Percentiles rank a stretch among this genome's conserved stretches.
phyloP scores from a whole-genome alignment of 2,113 vertebrate species.

The Tachysurus fulvidraco region DNA sequence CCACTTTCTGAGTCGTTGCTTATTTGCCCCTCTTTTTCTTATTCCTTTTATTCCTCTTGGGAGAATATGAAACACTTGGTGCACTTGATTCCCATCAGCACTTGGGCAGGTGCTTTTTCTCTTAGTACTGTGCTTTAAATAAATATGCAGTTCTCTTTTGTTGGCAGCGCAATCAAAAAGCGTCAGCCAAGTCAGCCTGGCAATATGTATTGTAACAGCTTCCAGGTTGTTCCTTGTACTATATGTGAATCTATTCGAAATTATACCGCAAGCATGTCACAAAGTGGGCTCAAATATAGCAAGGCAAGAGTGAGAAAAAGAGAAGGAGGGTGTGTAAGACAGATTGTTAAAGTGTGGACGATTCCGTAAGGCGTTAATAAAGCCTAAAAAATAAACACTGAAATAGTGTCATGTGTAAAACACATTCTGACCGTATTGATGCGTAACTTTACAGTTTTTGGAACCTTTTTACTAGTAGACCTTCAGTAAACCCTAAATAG shows the following conservation, averaged over 20 bases:
- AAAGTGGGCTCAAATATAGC: not conserved
- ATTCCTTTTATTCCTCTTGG: not conserved
- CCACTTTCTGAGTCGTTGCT: not conserved
- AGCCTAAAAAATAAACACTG: not conserved
- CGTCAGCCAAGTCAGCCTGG: not conserved
- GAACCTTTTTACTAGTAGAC: not conserved
- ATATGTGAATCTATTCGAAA: not conserved
- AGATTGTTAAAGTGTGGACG: not conserved
- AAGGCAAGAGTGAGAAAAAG: not conserved
- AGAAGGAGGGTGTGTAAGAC: not conserved
- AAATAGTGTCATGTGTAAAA: not conserved
- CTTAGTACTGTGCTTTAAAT: conserved; percentile 2
- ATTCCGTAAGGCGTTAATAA: not conserved
- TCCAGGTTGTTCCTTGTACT: not conserved
- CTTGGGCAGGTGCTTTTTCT: not conserved
- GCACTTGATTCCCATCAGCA: not conserved
- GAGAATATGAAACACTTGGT: not conserved
- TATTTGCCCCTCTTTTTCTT: not conserved
- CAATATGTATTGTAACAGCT: not conserved
- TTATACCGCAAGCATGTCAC: not conserved
- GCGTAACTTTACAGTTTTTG: not conserved
- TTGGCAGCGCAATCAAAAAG: conserved; percentile 1
- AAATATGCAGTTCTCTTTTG: not conserved
- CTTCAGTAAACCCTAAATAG: not conserved
- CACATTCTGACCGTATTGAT: not conserved